Base-by-base conservation (phyloP, 2,797 vertebrate species). In the Molossus molossus region DNA sequence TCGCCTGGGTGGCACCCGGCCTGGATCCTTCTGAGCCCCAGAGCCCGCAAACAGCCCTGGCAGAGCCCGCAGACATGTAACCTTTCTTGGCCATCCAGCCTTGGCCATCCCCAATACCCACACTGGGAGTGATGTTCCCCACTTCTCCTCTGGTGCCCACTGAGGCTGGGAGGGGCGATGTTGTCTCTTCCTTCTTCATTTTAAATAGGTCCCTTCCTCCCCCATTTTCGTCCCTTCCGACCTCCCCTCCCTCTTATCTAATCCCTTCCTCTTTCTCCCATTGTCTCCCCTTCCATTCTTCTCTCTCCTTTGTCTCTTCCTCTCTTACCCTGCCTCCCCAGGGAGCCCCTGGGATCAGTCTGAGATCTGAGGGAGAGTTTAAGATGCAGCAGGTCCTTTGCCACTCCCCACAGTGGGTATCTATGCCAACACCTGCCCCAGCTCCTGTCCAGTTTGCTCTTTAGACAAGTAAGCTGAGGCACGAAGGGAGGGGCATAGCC, bases 131-230 rank as follows among this genome's bases (percentile, higher is more conserved):
- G 7, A 4, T 23, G n/a, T 12, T 27, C 33, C 58, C 29, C 17
- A 94, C 13, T n/a, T 53, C 0, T 0, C 62, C 67, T 50, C 25
- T 14, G 73, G 17, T 82, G 15, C 8, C 21, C 8, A 9, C 20
- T 8, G 48, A 97, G 93, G 72, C 25, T 58, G 73, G 64, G 50
- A 20, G 60, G 25, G 50, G 40, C 33, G 92, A 45, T 92, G 85
- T 96, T 90, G 90, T 91, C 67, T 94, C 90, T 92, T 89, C 70
- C 62, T 79, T 62, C 55, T 94, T 93, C 81, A 29, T 91, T 96
- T 95, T 0, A 1, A 45, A 14, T 21, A 80, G 21, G 21, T 77
- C 65, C 45, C 33, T 88, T 60, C 64, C 27, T 50, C 9, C 45
- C 14, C 14, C 12, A 18, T 48, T 72, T 55, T 69, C 17, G 62